A percentile compares a stretch with the other conserved stretches of the same genome.
phyloP scores from a whole-genome alignment of 2,113 vertebrate genomes.

The Protobothrops mucrosquamatus region DNA sequence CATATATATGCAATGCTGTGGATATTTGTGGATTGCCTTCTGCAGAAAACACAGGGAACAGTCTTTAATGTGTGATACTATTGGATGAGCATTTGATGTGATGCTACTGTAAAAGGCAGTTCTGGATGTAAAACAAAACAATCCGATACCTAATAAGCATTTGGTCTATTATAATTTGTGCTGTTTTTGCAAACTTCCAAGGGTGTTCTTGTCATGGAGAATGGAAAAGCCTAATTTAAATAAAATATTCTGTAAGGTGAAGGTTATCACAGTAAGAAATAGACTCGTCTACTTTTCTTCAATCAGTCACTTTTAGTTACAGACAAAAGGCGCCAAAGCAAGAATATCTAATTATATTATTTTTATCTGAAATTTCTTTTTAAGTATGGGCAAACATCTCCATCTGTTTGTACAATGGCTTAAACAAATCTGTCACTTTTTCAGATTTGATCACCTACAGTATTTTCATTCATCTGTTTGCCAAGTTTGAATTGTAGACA shows the following conservation, averaged over 20 bases:
- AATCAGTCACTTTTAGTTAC: neutral
- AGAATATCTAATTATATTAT: neutral
- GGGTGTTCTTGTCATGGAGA: neutral
- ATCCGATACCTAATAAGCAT: neutral
- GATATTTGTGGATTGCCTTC: neutral
- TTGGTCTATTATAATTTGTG: neutral
- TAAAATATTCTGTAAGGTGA: neutral
- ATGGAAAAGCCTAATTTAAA: neutral
- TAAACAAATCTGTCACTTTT: neutral
- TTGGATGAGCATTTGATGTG: neutral
- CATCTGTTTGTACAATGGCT: neutral
- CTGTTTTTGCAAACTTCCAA: neutral
- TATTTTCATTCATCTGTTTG: neutral
- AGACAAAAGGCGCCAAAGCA: neutral
- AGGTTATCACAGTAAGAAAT: neutral
- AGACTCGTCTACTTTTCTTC: neutral
- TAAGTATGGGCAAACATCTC: neutral
- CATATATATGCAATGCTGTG: neutral
- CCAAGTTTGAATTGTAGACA: neutral
- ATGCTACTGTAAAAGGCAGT: neutral
- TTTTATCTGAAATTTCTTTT: neutral
- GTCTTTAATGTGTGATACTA: neutral
- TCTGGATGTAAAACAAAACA: neutral
- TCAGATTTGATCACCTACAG: neutral
- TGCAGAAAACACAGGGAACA: neutral